Percentiles rank a stretch among this genome's conserved stretches.
These are phyloP conservation scores for Perizoma flavofasciatum DNA, from an alignment of 2,888 invertebrate species.

Conservation along the genomic window DNA sequence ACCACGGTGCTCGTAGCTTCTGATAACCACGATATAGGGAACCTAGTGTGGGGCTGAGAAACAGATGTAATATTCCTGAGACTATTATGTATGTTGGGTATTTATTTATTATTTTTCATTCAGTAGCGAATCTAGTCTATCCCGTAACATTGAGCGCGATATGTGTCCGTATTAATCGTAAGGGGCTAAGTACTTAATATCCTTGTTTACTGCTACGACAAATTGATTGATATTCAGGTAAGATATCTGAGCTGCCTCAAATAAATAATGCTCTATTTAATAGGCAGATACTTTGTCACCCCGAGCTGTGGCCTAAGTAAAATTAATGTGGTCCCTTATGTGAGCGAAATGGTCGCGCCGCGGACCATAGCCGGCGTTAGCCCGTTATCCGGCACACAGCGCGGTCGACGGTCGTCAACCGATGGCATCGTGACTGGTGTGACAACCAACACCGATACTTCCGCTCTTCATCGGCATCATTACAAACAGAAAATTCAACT, in stretches of 20 bases:
- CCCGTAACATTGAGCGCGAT: background rate
- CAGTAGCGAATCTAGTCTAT: background rate
- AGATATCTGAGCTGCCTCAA: constrained; percentile 5
- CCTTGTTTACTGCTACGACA: constrained; percentile 9
- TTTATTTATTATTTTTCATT: too few species aligned
- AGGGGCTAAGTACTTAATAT: constrained; percentile 1
- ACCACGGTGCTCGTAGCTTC: too few species aligned
- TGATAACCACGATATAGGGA: too few species aligned
- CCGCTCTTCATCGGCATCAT: constrained; percentile 74
- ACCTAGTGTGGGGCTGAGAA: too few species aligned
- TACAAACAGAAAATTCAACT: constrained; percentile 79
- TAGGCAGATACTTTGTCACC: constrained; percentile 22
- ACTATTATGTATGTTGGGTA: too few species aligned
- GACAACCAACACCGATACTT: constrained; percentile 72
- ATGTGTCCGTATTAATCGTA: background rate
- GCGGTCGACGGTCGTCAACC: constrained; percentile 67
- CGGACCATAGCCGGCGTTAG: constrained; percentile 62
- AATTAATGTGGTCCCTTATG: constrained; percentile 56
- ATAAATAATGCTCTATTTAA: constrained; percentile 17
- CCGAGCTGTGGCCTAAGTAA: constrained; percentile 28
- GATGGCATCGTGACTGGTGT: constrained; percentile 72
- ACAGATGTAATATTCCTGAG: too few species aligned
- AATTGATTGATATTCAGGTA: constrained; percentile 15
- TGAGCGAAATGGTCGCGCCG: constrained; percentile 65
- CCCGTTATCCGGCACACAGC: constrained; percentile 67